These are phyloP conservation scores for Centrocercus urophasianus DNA, from an alignment of 2,113 vertebrate species.

Conservation along the genomic window DNA sequence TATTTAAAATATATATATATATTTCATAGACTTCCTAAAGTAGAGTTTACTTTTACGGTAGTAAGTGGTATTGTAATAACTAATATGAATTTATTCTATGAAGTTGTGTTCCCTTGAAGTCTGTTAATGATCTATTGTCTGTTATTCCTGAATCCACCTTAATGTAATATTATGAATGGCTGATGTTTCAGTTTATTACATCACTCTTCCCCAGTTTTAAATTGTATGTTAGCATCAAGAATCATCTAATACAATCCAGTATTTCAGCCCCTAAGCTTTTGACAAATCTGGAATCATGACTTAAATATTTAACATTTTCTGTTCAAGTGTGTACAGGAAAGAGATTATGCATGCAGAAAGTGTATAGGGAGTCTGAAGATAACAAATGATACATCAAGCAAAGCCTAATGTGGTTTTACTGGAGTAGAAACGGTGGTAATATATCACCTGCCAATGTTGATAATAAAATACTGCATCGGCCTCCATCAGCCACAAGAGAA, in stretches of 20 bases:
- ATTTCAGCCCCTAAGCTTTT: conserved; percentile 54
- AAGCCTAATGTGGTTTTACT: conserved; percentile 84
- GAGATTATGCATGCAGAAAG: conserved; percentile 80
- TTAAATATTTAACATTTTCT: conserved; percentile 78
- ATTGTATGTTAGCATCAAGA: conserved; percentile 57
- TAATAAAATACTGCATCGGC: conserved; percentile 83
- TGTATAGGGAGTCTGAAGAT: conserved; percentile 73
- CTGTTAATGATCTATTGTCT: conserved; percentile 69
- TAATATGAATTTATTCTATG: conserved; percentile 59
- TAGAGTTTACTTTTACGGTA: conserved; percentile 51
- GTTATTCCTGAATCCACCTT: conserved; percentile 23
- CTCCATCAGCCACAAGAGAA: conserved; percentile 80
- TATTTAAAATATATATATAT: conserved; percentile 29
- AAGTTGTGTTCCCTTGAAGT: conserved; percentile 52
- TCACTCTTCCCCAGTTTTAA: conserved; percentile 53
- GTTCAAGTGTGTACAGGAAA: conserved; percentile 42
- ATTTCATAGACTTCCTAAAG: conserved; percentile 51
- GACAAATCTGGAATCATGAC: conserved; percentile 71
- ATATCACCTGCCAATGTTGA: conserved; percentile 85
- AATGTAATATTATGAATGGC: conserved; percentile 55
- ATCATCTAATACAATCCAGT: conserved; percentile 57
- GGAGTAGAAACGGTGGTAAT: conserved; percentile 84
- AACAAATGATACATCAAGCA: conserved; percentile 81
- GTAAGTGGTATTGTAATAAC: conserved; percentile 27
- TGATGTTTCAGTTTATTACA: conserved; percentile 53